Base-by-base conservation (phyloP, 2,113 vertebrate genomes). In the Antechinus stuartii region DNA sequence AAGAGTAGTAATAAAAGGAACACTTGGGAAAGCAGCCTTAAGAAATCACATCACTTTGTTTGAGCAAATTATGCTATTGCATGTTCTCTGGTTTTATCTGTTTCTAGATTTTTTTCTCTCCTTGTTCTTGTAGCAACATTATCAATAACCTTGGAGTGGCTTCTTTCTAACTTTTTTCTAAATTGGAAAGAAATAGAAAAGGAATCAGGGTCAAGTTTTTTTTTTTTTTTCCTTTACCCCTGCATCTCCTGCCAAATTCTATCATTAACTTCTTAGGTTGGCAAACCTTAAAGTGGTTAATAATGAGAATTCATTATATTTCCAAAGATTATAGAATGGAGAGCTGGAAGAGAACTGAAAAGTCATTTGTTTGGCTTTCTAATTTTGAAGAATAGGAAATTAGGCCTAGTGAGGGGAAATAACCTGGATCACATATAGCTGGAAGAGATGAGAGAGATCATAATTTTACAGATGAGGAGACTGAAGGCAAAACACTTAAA, bases 11-110 rank as follows among this genome's bases (percentile, higher is more conserved):
- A 0, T 55, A 52, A 92, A 49, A 93, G 91, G 92, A 93, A 93
- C n/a, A 68, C 96, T 96, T 90, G 50, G 94, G 54, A 96, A 95
- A 97, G 76, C 55, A 55, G 35, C 16, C 90, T 54, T 19, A 96
- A 95, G 54, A 91, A 96, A 76, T 30, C 94, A 24, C 91, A 54
- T 10, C 24, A 90, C 56, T 92, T 95, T 91, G 46, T 94, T 96
- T 52, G 95, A 50, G 57, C n/a, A 96, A 89, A 94, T 94, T 52
- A 55, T 42, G 35, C 56, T 92, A 11, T 92, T 94, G 26, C 96
- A 3, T 50, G 54, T 95, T 94, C 94, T 46, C 14, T 30, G 93
- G 84, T 96, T 92, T 92, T 26, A 2, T 57, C 2, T 54, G 19
- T 90, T 93, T 26, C 94, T 53, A 53, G 1, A n/a, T 61, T 50